Percentiles rank a stretch among this genome's conserved stretches.
These are phyloP conservation scores for Varanus komodoensis DNA, from an alignment of 2,113 vertebrate genomes.

Conservation along the genomic window DNA sequence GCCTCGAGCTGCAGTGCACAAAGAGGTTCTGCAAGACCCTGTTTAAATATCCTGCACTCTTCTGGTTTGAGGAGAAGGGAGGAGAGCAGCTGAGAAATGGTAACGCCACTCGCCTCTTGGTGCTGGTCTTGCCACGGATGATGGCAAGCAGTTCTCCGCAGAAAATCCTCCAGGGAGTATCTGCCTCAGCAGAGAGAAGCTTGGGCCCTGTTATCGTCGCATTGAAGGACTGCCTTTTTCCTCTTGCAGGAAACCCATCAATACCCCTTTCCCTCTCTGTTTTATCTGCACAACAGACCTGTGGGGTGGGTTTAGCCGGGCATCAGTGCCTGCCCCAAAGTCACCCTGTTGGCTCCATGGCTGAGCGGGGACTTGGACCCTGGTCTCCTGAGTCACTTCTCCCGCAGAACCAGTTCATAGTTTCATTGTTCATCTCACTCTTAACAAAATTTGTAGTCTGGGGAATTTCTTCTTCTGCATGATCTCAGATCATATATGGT, in stretches of 20 bases:
- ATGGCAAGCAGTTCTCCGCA: not conserved
- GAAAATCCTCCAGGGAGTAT: not conserved
- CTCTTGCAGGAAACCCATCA: no score
- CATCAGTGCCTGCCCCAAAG: no score
- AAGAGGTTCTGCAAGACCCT: not conserved
- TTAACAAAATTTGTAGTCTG: slow-evolving; percentile 62
- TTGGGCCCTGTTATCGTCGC: not conserved
- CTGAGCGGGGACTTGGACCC: no score
- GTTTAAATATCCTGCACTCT: not conserved
- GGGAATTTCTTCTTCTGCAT: slow-evolving; percentile 71
- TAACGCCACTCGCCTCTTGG: no score
- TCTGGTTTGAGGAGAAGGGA: not conserved
- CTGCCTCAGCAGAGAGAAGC: not conserved
- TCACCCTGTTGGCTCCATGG: no score
- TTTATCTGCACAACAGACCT: no score
- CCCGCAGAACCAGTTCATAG: slow-evolving; percentile 34
- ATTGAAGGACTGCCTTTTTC: no score
- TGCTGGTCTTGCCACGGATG: not conserved
- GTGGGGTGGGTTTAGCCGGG: no score
- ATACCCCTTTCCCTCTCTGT: no score
- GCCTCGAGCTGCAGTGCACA: not conserved
- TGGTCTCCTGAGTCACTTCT: not conserved
- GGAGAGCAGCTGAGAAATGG: not conserved
- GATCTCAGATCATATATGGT: slow-evolving; percentile 82
- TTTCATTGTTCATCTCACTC: slow-evolving; percentile 54